A percentile compares a stretch with the other conserved stretches of the same genome.
phyloP scores from a whole-genome alignment of 2,113 vertebrate species.

The Pithys albifrons region DNA sequence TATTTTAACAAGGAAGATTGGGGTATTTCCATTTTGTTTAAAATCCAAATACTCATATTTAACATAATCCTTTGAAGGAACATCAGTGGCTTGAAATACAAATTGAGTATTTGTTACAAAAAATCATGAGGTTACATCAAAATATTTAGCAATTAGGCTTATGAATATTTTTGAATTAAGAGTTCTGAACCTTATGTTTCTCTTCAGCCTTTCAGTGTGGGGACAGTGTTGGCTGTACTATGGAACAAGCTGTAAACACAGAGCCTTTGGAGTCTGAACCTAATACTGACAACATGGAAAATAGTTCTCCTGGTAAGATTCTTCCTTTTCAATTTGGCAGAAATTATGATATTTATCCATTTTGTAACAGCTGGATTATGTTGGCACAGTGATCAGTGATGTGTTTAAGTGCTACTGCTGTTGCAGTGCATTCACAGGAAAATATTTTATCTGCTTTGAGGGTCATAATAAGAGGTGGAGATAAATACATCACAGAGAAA shows the following conservation, averaged over 20 bases:
- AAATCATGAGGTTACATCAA: not conserved
- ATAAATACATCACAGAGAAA: not conserved
- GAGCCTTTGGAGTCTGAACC: constrained; percentile 75
- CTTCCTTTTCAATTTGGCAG: not conserved
- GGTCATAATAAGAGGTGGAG: not conserved
- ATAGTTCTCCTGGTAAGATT: constrained; percentile 83
- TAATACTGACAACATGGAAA: constrained; percentile 81
- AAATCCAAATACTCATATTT: not conserved
- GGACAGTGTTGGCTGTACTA: constrained; percentile 68
- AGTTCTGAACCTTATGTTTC: constrained; percentile 34
- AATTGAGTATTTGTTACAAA: not conserved
- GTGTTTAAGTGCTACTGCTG: not conserved
- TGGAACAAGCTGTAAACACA: constrained; percentile 81
- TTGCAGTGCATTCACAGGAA: not conserved
- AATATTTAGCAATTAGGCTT: not conserved
- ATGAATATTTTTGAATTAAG: not conserved
- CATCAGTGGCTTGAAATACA: not conserved
- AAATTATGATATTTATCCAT: not conserved
- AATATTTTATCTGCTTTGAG: not conserved
- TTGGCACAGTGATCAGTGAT: not conserved
- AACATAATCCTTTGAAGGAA: not conserved
- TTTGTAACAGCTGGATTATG: not conserved
- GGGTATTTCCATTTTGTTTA: not conserved
- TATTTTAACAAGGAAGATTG: not conserved
- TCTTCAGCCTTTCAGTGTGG: constrained; percentile 77